Evolutionary conservation across 2,113 vertebrate species (phyloP).

Genomic region (Sebastes fasciatus): DNA sequence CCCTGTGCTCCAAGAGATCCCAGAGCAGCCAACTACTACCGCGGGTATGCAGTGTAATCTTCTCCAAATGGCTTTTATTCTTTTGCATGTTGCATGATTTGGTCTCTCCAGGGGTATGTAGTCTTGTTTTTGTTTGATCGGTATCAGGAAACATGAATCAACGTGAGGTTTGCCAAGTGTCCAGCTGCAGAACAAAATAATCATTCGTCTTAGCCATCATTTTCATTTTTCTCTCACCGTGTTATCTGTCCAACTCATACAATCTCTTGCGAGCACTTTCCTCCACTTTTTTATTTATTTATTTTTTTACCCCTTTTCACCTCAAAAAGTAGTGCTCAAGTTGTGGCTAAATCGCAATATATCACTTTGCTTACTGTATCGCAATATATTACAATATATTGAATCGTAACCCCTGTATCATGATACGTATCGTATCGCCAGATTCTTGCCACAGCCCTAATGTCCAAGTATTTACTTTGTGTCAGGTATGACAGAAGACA

Average conservation of each 20-base stretch:
- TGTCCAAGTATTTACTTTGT: conserved; percentile 2
- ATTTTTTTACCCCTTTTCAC: not conserved
- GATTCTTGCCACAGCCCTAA: too few relatives aligned
- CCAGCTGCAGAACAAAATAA: conserved; percentile 53
- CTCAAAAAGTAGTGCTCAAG: not conserved
- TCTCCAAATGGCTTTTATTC: conserved; percentile 1
- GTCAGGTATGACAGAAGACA: conserved; percentile 17
- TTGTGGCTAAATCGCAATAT: not conserved
- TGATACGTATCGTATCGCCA: too few relatives aligned
- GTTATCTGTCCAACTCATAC: conserved; percentile 19
- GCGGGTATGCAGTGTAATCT: conserved; percentile 80
- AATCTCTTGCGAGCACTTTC: conserved; percentile 12
- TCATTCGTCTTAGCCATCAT: not conserved
- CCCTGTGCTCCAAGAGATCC: conserved; percentile 86
- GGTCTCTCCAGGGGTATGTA: not conserved
- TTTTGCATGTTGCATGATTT: conserved; percentile 2
- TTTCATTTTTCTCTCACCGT: conserved; percentile 13
- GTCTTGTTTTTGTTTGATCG: conserved; percentile 37
- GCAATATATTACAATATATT: too few relatives aligned
- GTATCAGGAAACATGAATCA: conserved; percentile 62
- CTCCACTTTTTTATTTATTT: not conserved
- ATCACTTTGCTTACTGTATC: too few relatives aligned
- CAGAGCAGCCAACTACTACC: conserved; percentile 80
- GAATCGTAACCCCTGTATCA: too few relatives aligned
- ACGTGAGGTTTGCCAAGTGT: conserved; percentile 39